Evolutionary conservation across 2,113 vertebrate species (phyloP), one percentile per base, ranked within the genome.

Genomic region (Rhodinocichla rosea): DNA sequence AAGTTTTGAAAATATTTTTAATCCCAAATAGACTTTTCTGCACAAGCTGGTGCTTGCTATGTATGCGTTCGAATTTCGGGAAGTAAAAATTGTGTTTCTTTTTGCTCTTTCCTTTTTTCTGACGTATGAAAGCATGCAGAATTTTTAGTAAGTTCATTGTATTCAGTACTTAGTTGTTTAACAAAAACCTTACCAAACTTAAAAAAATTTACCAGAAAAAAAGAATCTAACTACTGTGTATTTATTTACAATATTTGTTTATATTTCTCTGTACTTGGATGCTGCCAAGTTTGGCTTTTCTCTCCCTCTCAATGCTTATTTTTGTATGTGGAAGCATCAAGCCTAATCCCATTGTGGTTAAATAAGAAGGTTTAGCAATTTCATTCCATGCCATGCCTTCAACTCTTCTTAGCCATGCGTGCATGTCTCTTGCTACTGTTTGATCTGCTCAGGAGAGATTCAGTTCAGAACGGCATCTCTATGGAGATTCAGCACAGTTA

Each of bases 261-360:
- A 27, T 70, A 44, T 78, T 95, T 80, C n/a, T 74, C 22, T 70
- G 19, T n/a, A 56, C 17, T 77, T 56, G 9, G 3, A 37, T 33
- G 33, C 15, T 74, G 18, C 24, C 33, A 75, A 69, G 30, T 85
- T 53, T 79, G 49, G 5, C 37, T 62, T 63, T 47, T 47, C 3
- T 24, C 13, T 44, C 30, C n/a, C 24, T 88, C 23, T 83, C 37
- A 81, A 80, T 92, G 71, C 20, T 86, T 93, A 68, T 88, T 92
- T 44, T 68, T 70, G 5, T 75, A 86, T 78, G 24, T 90, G 33
- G 14, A 75, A 96, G 14, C 55, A 63, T 73, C 91, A 79, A 2
- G 2, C 70, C 74, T 90, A 93, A 95, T 95, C 84, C 71, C 77
- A 5, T 76, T 93, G 79, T 49, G 82, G 79, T 94, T 92, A 92